A percentile compares a stretch with the other conserved stretches of the same genome.
Conservation (phyloP, 1,140 invertebrate genomes). For the Mactra quadrangularis region DNA sequence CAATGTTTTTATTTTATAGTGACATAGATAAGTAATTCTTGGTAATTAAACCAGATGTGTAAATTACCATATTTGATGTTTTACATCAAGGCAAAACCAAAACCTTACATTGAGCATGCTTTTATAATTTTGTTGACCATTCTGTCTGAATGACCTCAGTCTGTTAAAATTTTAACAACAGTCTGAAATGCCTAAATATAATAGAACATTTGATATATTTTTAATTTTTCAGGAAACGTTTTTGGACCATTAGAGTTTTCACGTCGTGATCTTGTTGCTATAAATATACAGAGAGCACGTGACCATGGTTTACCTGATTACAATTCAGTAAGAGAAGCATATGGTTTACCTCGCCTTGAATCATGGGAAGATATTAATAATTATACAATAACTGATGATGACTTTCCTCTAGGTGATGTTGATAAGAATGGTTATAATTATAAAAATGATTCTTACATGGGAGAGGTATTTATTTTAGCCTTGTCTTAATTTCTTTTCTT, state of each 20-base stretch:
- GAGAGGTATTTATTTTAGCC: constrained; percentile 22
- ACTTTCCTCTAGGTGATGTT: background rate
- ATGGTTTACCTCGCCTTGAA: constrained; percentile 79
- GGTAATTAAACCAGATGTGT: too few species aligned
- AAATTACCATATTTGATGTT: too few species aligned
- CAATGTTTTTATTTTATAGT: too few species aligned
- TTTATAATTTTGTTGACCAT: too few species aligned
- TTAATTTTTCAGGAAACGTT: constrained; percentile 97
- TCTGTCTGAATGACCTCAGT: too few species aligned
- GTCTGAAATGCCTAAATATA: too few species aligned
- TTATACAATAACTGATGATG: background rate
- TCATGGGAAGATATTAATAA: constrained; percentile 66
- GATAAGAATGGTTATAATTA: background rate
- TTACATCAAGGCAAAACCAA: too few species aligned
- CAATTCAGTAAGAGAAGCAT: constrained; percentile 91
- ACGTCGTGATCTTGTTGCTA: constrained; percentile 94
- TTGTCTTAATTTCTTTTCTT: too few species aligned
- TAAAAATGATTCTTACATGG: constrained; percentile 22
- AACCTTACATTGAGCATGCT: too few species aligned
- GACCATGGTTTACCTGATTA: constrained; percentile 98
- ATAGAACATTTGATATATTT: too few species aligned
- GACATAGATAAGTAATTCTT: too few species aligned
- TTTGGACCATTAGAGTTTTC: constrained; percentile 99
- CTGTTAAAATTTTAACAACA: too few species aligned
- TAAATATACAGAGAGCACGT: constrained; percentile 98